Percentiles rank a stretch among this genome's conserved stretches.
phyloP scores from a whole-genome alignment of 2,888 invertebrate genomes.

The Acheta domesticus region DNA sequence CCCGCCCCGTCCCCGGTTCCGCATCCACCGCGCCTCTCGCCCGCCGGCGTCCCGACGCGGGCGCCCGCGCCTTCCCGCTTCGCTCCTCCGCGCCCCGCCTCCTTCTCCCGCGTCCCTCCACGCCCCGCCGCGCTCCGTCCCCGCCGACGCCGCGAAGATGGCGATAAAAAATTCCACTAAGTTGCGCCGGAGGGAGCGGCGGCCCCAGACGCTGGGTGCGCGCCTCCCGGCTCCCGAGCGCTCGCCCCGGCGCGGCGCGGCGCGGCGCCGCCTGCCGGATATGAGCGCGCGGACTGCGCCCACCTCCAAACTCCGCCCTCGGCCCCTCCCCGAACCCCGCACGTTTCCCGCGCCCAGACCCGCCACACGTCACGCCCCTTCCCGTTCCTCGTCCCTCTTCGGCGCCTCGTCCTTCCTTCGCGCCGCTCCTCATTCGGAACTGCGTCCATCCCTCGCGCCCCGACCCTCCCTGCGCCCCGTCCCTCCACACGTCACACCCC shows the following conservation, averaged over 20 bases:
- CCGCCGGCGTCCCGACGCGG: background rate
- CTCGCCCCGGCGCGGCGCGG: background rate
- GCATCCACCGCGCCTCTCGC: background rate
- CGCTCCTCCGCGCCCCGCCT: background rate
- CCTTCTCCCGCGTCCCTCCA: background rate
- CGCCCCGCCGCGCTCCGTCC: background rate
- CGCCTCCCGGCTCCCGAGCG: background rate
- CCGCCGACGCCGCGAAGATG: background rate
- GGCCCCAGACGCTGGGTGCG: background rate
- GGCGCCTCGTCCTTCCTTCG: fast-evolving
- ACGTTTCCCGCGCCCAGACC: too few relatives aligned
- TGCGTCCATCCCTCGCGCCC: too few relatives aligned
- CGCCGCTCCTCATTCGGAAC: too few relatives aligned
- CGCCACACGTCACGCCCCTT: too few relatives aligned
- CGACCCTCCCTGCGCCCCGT: too few relatives aligned
- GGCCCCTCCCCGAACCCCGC: too few relatives aligned
- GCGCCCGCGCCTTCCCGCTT: background rate
- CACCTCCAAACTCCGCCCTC: too few relatives aligned
- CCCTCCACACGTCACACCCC: too few relatives aligned
- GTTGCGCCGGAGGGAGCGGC: background rate
- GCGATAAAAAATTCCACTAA: slow-evolving; percentile 1
- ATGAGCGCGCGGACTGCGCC: too few relatives aligned
- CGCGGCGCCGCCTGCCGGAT: too few relatives aligned
- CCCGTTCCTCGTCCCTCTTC: too few relatives aligned
- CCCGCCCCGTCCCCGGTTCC: background rate